phyloP scores from a whole-genome alignment of 2,888 invertebrate species.

The Luperina nickerlii region DNA sequence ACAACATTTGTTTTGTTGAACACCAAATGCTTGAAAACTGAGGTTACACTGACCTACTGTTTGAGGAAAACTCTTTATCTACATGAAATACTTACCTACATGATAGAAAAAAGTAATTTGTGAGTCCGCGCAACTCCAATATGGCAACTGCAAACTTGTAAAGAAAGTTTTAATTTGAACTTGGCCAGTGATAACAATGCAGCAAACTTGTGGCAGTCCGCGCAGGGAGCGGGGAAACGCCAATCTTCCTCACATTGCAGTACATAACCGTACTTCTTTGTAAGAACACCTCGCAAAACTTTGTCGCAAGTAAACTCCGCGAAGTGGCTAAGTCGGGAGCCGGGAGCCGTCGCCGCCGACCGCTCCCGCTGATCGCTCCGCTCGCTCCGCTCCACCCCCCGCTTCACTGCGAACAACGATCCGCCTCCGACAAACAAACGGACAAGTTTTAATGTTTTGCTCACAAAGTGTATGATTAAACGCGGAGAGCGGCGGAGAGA shows the following conservation, averaged over 20 bases:
- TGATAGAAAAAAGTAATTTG: slow-evolving; percentile 71
- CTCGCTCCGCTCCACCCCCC: slow-evolving; percentile 72
- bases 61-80: slow-evolving; percentile 28
- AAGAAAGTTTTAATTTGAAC: slow-evolving; percentile 86
- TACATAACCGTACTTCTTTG: slow-evolving; percentile 88
- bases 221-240: slow-evolving; percentile 81
- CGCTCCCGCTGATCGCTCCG: slow-evolving; percentile 74
- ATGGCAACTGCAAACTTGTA: slow-evolving; percentile 79
- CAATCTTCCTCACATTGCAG: slow-evolving; percentile 87
- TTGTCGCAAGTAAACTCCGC: slow-evolving; percentile 88
- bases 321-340: slow-evolving; percentile 75
- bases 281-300: slow-evolving; percentile 89
- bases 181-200: slow-evolving; percentile 85
- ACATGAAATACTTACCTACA: slow-evolving; percentile 34
- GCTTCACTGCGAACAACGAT: slow-evolving; percentile 78
- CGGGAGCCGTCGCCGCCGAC: slow-evolving; percentile 74
- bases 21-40: slow-evolving; percentile 17
- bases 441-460: slow-evolving; percentile 91
- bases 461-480: slow-evolving; percentile 91
- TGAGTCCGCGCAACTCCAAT: slow-evolving; percentile 70
- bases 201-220: slow-evolving; percentile 80
- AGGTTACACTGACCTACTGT: slow-evolving; percentile 40
- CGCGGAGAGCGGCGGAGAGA: slow-evolving; percentile 90
- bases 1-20: slow-evolving; percentile 24
- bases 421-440: slow-evolving; percentile 89